Conservation (phyloP, 2,888 invertebrate genomes). For the Hetaerina titia region DNA sequence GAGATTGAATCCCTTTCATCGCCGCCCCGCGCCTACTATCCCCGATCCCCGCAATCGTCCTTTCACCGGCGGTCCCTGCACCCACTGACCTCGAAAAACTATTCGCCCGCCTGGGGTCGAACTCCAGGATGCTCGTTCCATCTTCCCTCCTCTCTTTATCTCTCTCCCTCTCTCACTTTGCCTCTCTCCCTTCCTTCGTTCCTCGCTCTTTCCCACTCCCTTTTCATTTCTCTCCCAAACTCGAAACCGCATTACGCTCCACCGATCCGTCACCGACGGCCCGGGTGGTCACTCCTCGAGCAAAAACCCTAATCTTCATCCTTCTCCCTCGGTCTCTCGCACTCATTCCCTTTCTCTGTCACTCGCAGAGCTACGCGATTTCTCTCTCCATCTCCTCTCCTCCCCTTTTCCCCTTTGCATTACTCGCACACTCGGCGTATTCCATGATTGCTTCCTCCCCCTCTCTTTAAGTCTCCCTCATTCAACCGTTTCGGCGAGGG, state of each 20-base stretch:
- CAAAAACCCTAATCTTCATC: slow-evolving; percentile 1
- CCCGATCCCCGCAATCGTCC: neutral
- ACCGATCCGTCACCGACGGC: slow-evolving; percentile 43
- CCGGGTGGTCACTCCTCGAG: slow-evolving; percentile 43
- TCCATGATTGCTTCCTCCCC: neutral
- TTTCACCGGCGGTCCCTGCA: neutral
- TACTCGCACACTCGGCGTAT: neutral
- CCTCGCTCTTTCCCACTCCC: neutral
- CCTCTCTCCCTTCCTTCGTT: slow-evolving; percentile 21
- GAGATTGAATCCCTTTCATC: slow-evolving; percentile 20
- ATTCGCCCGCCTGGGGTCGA: neutral
- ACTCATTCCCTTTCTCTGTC: neutral
- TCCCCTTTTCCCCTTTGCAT: neutral
- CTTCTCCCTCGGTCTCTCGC: neutral
- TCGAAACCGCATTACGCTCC: slow-evolving; percentile 27
- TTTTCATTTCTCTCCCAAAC: slow-evolving; percentile 2
- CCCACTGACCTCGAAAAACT: slow-evolving; percentile 41
- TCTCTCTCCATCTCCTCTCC: neutral
- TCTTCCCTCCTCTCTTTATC: neutral
- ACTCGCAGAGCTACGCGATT: neutral
- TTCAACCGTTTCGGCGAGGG: neutral
- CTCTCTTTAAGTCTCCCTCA: neutral
- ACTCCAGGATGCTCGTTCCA: slow-evolving; percentile 24
- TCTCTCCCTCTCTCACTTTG: neutral
- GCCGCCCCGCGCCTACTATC: neutral